A percentile compares a stretch with the other conserved stretches of the same genome.
Conservation (phyloP, 92 coral and sea anemone species). For the Isaurus tuberculatus region DNA sequence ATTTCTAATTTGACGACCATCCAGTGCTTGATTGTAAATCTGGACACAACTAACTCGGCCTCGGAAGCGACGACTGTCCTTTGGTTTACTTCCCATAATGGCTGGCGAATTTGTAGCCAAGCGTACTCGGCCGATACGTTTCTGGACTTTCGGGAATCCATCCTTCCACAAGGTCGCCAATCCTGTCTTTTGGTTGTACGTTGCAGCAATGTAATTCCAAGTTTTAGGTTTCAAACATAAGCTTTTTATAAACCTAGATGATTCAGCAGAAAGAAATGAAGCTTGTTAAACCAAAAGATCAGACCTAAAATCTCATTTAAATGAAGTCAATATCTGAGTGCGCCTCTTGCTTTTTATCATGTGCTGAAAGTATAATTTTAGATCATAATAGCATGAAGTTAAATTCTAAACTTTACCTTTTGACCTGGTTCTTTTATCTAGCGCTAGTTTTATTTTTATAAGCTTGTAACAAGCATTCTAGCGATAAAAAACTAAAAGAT, state of each 20-base stretch:
- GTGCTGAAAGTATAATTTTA: too few species aligned
- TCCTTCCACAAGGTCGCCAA: conserved; percentile 67
- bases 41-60: conserved; percentile 79
- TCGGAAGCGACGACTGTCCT: conserved; percentile 70
- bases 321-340: too few species aligned
- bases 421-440: too few species aligned
- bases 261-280: neutral
- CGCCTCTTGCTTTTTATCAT: too few species aligned
- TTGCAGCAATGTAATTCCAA: conserved; percentile 75
- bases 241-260: neutral
- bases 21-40: conserved; percentile 71
- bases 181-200: conserved; percentile 63
- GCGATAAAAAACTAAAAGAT: too few species aligned
- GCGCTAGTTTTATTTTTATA: too few species aligned
- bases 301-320: too few species aligned
- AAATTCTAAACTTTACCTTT: too few species aligned
- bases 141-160: conserved; percentile 73
- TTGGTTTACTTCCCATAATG: conserved; percentile 78
- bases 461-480: too few species aligned
- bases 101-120: conserved; percentile 81
- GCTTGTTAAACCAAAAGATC: neutral
- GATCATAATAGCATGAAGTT: too few species aligned
- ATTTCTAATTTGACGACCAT: conserved; percentile 72
- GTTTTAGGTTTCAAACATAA: conserved; percentile 50
- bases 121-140: conserved; percentile 64